phyloP scores from a whole-genome alignment of 2,888 invertebrate species.

The Drosophila cognata region DNA sequence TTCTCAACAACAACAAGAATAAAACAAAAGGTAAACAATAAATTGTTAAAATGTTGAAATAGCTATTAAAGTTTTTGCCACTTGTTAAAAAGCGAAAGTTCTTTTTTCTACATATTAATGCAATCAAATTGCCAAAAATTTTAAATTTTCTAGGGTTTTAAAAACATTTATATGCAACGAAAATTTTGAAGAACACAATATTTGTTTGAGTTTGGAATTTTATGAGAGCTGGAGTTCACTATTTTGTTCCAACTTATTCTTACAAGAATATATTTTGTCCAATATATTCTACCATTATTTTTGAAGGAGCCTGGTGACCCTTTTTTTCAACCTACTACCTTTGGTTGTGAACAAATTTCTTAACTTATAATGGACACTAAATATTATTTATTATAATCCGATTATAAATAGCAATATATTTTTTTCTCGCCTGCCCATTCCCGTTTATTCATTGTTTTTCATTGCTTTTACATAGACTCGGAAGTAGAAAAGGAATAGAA shows the following conservation, averaged over 20 bases:
- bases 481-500: constrained; percentile 29
- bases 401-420: constrained; percentile 76
- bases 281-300: background rate
- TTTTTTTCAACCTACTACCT: constrained; percentile 58
- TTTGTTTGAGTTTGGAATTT: background rate
- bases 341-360: constrained; percentile 60
- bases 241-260: background rate
- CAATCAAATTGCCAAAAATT: constrained; percentile 28
- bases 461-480: constrained; percentile 43
- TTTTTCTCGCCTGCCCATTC: constrained; percentile 37
- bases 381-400: constrained; percentile 78
- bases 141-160: background rate
- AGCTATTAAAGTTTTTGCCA: constrained; percentile 10
- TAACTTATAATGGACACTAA: constrained; percentile 70
- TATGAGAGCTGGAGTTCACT: background rate
- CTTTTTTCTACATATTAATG: background rate
- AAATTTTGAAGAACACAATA: background rate
- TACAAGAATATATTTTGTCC: background rate
- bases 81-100: constrained; percentile 9
- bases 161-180: background rate
- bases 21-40: constrained; percentile 30
- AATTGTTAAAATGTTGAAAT: constrained; percentile 22
- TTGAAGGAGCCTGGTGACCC: constrained; percentile 43
- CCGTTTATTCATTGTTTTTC: constrained; percentile 43
- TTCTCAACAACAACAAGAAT: constrained; percentile 6